Conservation (phyloP, 2,113 vertebrate genomes). For the Thunnus thynnus region DNA sequence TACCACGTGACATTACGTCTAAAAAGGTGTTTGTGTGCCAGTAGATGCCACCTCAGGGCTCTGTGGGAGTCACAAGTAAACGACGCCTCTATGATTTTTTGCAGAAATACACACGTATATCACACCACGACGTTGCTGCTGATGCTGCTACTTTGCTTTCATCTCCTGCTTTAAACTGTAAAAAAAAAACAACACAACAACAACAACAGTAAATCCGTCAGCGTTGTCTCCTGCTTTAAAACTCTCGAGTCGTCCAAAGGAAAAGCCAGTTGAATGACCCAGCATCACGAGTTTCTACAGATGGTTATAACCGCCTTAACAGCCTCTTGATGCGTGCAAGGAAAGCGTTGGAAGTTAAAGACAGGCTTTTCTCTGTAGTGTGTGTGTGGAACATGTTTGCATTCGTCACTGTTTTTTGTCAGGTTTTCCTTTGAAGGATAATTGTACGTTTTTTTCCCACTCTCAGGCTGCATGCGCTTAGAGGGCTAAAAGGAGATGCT, state of each 20-base stretch:
- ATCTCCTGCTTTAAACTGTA: constrained; percentile 72
- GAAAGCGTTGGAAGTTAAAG: constrained; percentile 33
- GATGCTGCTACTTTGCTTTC: constrained; percentile 76
- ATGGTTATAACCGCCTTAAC: constrained; percentile 71
- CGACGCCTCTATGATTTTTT: constrained; percentile 47
- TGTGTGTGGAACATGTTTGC: constrained; percentile 56
- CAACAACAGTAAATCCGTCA: constrained; percentile 30
- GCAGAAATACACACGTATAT: constrained; percentile 47
- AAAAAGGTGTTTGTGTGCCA: constrained; percentile 72
- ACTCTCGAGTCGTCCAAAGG: constrained; percentile 7
- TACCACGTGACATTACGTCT: constrained; percentile 42
- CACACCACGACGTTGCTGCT: constrained; percentile 46
- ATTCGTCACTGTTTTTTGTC: constrained; percentile 53
- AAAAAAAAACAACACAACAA: constrained; percentile 36
- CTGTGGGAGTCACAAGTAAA: constrained; percentile 68
- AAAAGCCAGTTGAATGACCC: constrained; percentile 21
- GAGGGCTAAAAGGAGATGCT: constrained; percentile 83
- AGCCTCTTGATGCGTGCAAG: constrained; percentile 75
- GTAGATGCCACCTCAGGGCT: constrained; percentile 80
- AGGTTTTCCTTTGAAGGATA: constrained; percentile 35
- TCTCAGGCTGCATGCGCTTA: constrained; percentile 86
- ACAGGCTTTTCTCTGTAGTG: constrained; percentile 39
- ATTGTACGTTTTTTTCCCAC: constrained; percentile 57
- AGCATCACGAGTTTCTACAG: constrained; percentile 29
- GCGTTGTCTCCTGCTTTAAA: constrained; percentile 49